Evolutionary conservation across 2,113 vertebrate species (phyloP).

Genomic region (Numenius arquata): DNA sequence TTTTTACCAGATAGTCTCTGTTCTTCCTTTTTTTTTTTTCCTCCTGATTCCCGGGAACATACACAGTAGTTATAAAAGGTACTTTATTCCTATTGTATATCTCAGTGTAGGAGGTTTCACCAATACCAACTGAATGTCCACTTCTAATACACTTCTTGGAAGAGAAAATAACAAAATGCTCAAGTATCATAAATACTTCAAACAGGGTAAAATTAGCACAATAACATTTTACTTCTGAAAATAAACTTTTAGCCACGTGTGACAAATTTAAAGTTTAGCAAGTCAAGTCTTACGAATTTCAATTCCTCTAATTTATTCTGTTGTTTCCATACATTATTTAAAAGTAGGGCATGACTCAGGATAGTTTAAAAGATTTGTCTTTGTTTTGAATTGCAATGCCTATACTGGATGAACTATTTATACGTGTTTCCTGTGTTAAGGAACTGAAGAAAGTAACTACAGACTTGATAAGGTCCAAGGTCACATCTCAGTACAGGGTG

Average conservation of each 20-base stretch:
- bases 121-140: neutral
- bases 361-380: slow-evolving; percentile 54
- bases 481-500: slow-evolving; percentile 73
- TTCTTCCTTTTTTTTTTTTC: neutral
- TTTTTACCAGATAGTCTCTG: slow-evolving; percentile 37
- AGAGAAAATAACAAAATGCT: neutral
- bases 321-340: slow-evolving; percentile 17
- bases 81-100: neutral
- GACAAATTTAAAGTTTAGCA: neutral
- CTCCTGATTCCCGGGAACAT: neutral
- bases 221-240: neutral
- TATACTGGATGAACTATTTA: slow-evolving; percentile 66
- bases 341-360: neutral
- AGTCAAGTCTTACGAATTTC: neutral
- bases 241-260: neutral
- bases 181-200: neutral
- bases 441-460: slow-evolving; percentile 83
- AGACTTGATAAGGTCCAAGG: slow-evolving; percentile 84
- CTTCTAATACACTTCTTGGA: neutral
- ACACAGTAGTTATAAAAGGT: neutral
- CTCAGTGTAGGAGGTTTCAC: neutral
- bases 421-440: slow-evolving; percentile 75
- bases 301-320: neutral
- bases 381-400: slow-evolving; percentile 59
- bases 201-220: neutral